Evolutionary conservation across 2,113 vertebrate genomes (phyloP), one percentile per base, ranked within the genome.

Genomic region (Odocoileus hemionus): DNA sequence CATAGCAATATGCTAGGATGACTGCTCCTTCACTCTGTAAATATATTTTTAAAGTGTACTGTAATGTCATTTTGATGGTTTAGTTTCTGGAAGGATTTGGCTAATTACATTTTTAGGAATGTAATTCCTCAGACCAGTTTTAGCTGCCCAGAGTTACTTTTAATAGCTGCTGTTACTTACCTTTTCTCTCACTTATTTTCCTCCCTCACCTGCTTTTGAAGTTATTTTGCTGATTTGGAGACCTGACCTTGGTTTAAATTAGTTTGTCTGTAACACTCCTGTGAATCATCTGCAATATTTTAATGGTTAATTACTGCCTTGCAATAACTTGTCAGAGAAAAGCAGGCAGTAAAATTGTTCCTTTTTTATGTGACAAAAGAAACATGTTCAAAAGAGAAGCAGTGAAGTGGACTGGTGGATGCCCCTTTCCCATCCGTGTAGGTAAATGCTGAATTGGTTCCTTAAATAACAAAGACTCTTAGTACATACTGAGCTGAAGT

Each of bases 1-100:
- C 89, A 95, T 12, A 26, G 57, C 26, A 57, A 23, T 78, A 55
- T 45, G 93, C 91, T 45, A 61, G 55, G 26, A 91, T 85, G 93
- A 50, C 83, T 97, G 91, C 93, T 95, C 89, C 95, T 97, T 96
- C 96, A 33, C 93, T 98, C 86, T 97, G 96, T 97, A 98, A 98
- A 97, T 97, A 97, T 91, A 94, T 95, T 97, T 97, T 94, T 60
- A 8, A 96, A 97, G 47, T 94, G 86, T 92, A 67, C 70, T 89
- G 0, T 96, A 95, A 98, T 98, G 96, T 98, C 97, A 97, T 97
- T 98, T 98, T 98, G 98, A 98, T 98, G 96, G 91, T 88, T 98
- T 98, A 98, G 95, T 97, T 98, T 98, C 98, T 97, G 95, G 92
- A 97, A 97, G 58, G 96, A 97, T 97, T 97, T 97, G 95, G 74